Base-by-base conservation (phyloP, 2,797 vertebrate genomes). In the Syngnathus rostellatus region DNA sequence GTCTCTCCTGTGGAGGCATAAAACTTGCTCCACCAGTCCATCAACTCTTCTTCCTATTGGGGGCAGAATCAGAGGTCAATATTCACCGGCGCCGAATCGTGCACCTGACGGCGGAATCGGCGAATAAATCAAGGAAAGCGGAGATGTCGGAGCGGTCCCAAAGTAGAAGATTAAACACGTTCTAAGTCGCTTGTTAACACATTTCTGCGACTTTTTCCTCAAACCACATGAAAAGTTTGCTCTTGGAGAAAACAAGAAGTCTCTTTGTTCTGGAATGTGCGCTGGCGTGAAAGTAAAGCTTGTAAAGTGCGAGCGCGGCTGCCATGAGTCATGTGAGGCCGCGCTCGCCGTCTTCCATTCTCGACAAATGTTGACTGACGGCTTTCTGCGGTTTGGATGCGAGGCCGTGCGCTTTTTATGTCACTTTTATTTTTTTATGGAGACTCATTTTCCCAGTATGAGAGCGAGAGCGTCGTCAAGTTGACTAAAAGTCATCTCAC, bases 21-120 rank as follows among this genome's bases (percentile, higher is more conserved):
- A 72, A 96, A 97, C 75, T 99, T 98, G 82, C 96, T 96, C 97
- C 97, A 99, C 97, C 97, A 99, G 77, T 98, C 97, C 17, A 96
- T 92, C 80, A 93, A 93, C n/a, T 98, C 96, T 63, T 98, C 96
- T 55, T 92, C 95, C 96, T 98, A 81, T 65, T 12, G 69, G 71
- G n/a, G 62, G 78, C n/a, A 72, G 0, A 40, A 5, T 60, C 41
- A 71, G 58, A 77, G 68, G 69, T 75, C 71, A 73, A 45, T 5
- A 12, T 31, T 16, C 62, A 48, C 31, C 9, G 8, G 21, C 6
- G 50, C n/a, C 50, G n/a, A 21, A 11, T 21, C 1, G 45, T 10
- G 31, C 43, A 38, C 43, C 45, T 64, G 16, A 40, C 60, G 8
- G 3, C 11, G 6, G 10, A 21, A 41, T 43, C 39, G 3, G 12